Base-by-base conservation (phyloP, 2,113 vertebrate genomes). In the Seriola rivoliana region DNA sequence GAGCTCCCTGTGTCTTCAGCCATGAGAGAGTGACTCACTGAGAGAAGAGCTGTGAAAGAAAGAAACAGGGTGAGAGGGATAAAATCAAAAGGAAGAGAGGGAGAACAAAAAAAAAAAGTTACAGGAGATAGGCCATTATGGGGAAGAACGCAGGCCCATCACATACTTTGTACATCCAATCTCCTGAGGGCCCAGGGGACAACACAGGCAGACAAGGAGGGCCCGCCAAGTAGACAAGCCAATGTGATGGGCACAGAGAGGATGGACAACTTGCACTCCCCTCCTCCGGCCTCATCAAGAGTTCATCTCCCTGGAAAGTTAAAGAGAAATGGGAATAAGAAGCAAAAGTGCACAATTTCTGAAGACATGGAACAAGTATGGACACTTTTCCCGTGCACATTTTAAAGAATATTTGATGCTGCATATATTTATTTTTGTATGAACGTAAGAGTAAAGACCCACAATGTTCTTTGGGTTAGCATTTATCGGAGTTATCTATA, bases 371-470 rank as follows among this genome's bases (percentile, higher is more conserved):
- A 84, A 55, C 73, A 59, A 59, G 8, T 54, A 69, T 79, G 85
- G 78, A 90, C 86, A 74, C 46, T 63, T 71, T 10, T 71, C 21
- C 81, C 38, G 52, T 65, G 29, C 36, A 75, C 13, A 79, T 76
- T 81, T 84, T 69, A 88, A 84, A 85, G 52, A 85, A 59, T 72
- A 87, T 81, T 67, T 80, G 42, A 92, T 82, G 85, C 82, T 90
- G 80, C 81, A 82, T 83, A 89, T 79, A 81, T 90, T 84, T 92
- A 89, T 88, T 92, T 93, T 93, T 88, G 34, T 91, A 91, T 11
- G 34, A 82, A 48, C 54, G 58, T 68, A 75, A 73, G 32, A 80
- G 38, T 16, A n/a, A 40, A 75, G 62, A 67, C 34, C 57, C 11
- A 40, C 44, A 36, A 21, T 5, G 7, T 48, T 66, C 25, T 59